Base-by-base conservation (phyloP, 2,888 invertebrate species). In the Sesamia inferens region DNA sequence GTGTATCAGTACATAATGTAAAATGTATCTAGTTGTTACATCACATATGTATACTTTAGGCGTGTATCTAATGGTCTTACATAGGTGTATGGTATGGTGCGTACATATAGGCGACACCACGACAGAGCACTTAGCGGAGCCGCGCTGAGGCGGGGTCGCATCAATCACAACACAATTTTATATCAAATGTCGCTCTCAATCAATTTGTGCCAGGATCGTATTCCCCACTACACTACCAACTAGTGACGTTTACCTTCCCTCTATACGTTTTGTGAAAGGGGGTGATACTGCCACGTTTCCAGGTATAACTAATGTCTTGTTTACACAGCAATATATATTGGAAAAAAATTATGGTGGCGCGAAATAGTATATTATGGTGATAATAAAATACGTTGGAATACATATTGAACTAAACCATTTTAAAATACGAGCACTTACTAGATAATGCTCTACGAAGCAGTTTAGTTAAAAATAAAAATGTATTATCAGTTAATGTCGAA, bases 101-200 rank as follows among this genome's bases (percentile, higher is more conserved):
- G 87, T 89, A 89, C 79, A 86, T 91, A 91, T 90, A 93, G 83
- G 90, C 89, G 89, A 90, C 92, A 90, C 92, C 90, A 91, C 94
- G 95, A 93, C 92, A 93, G 93, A 95, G 96, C 96, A 96, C 96
- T 96, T 96, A 96, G 96, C 91, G 92, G 87, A 88, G 90, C 90
- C 85, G 89, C 91, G 90, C 91, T 90, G 93, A 92, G 93, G 93
- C 93, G 92, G 92, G 94, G 92, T 92, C 94, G 93, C 96, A 96
- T 96, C 96, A 96, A 96, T 96, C 96, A 96, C 95, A 93, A 94
- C 95, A 95, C 95, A 94, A 95, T 96, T 96, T 96, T 96, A 96
- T 96, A 96, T 96, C 96, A 96, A 95, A 96, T 96, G 95, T 95
- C 95, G 94, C 95, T 95, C 92, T 96, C 96, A 95, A 96, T 96